phyloP scores from a whole-genome alignment of 2,797 vertebrate genomes.

The Acestrorhynchus altus region DNA sequence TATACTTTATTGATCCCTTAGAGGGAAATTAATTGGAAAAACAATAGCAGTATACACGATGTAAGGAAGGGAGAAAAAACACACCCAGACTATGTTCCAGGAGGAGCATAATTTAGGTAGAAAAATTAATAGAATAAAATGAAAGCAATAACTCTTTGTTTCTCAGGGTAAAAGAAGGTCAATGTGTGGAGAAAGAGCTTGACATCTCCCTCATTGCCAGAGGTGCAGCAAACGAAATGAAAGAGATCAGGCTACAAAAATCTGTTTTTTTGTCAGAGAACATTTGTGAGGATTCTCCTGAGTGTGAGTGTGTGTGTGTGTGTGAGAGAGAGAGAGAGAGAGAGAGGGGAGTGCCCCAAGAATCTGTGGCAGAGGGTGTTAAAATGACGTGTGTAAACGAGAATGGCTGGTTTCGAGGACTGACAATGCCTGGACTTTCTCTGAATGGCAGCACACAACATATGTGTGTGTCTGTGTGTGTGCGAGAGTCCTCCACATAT shows the following conservation, averaged over 20 bases:
- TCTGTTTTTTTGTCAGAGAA: constrained; percentile 7
- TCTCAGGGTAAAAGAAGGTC: neutral
- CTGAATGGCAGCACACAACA: constrained; percentile 31
- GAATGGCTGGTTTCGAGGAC: constrained; percentile 51
- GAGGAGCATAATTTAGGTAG: no score
- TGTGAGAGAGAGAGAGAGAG: neutral
- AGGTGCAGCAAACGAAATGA: neutral
- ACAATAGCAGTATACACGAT: no score
- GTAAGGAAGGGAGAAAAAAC: no score
- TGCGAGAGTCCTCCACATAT: constrained; percentile 2
- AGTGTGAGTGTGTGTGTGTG: neutral
- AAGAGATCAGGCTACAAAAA: constrained; percentile 16
- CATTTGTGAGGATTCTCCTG: neutral
- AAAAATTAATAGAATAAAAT: no score
- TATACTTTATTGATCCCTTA: no score
- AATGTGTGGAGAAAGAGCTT: neutral
- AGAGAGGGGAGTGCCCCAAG: constrained; percentile 25
- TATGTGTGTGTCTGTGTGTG: constrained; percentile 34
- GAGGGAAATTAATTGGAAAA: no score
- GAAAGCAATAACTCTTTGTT: neutral
- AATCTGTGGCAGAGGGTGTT: constrained; percentile 34
- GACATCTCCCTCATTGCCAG: neutral
- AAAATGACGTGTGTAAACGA: constrained; percentile 45
- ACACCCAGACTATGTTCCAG: no score
- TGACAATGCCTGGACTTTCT: constrained; percentile 28